Evolutionary conservation across 2,113 vertebrate species (phyloP).

Genomic region (Ceratotherium simum): DNA sequence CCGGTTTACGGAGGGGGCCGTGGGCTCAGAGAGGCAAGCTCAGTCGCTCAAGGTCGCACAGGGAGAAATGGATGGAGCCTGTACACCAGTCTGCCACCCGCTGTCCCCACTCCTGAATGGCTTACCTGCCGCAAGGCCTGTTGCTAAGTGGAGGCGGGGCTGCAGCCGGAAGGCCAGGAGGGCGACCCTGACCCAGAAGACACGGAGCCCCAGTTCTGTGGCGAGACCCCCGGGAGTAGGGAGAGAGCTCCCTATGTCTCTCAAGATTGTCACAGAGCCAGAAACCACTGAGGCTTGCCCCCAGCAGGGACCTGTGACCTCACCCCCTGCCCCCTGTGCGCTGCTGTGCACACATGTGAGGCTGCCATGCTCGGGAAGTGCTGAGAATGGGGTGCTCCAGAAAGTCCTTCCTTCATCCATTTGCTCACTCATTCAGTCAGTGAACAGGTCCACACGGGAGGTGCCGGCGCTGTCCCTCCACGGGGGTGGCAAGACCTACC

Average conservation of each 20-base stretch:
- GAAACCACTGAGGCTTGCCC: not conserved
- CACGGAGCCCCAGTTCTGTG: not conserved
- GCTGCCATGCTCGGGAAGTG: not conserved
- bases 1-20: fast-evolving
- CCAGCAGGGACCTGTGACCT: not conserved
- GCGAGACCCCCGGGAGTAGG: too few species aligned
- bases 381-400: not conserved
- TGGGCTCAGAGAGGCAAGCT: not conserved
- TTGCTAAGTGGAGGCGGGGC: not conserved
- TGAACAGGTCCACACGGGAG: not conserved
- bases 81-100: not conserved
- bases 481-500: not conserved
- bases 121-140: not conserved
- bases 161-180: not conserved
- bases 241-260: not conserved
- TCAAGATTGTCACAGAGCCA: not conserved
- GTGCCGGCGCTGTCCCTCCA: not conserved
- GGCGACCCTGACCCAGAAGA: not conserved
- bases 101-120: not conserved
- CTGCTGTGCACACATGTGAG: not conserved
- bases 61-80: not conserved
- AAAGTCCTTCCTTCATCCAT: not conserved
- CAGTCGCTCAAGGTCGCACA: not conserved
- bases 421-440: not conserved
- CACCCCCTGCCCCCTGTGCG: fast-evolving